Percentiles rank a stretch among this genome's conserved stretches.
phyloP scores from a whole-genome alignment of 2,888 invertebrate genomes.

The Tipula vernalis region DNA sequence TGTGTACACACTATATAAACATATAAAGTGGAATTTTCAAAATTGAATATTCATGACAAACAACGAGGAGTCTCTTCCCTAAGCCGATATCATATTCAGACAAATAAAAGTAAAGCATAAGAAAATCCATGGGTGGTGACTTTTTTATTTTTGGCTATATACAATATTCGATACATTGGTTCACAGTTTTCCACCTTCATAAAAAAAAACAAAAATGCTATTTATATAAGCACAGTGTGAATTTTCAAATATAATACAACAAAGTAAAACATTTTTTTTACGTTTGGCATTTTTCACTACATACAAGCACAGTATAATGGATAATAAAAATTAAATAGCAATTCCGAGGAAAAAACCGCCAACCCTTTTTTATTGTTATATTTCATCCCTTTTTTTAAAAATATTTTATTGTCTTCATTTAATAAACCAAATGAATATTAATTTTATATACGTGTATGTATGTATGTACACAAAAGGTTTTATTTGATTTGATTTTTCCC shows the following conservation, averaged over 20 bases:
- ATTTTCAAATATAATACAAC: not conserved
- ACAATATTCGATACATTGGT: not conserved
- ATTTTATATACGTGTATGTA: not conserved
- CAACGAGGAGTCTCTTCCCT: not conserved
- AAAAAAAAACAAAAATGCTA: not conserved
- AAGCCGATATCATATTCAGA: no score
- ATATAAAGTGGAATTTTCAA: not conserved
- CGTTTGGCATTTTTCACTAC: not conserved
- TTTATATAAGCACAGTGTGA: not conserved
- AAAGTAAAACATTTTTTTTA: not conserved
- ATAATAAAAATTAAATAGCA: not conserved
- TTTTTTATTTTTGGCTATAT: not conserved
- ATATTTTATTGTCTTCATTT: not conserved
- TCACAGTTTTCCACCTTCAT: not conserved
- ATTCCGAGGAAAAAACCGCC: not conserved
- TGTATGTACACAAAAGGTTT: not conserved
- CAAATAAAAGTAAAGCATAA: not conserved
- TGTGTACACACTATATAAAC: not conserved
- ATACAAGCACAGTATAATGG: not conserved
- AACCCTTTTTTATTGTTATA: not conserved
- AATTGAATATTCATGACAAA: not conserved
- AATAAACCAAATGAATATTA: not conserved
- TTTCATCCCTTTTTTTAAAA: not conserved
- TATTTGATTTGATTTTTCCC: not conserved
- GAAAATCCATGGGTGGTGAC: not conserved